These are phyloP conservation scores for Tupaia chinensis DNA, from an alignment of 2,113 vertebrate species.

Conservation along the genomic window DNA sequence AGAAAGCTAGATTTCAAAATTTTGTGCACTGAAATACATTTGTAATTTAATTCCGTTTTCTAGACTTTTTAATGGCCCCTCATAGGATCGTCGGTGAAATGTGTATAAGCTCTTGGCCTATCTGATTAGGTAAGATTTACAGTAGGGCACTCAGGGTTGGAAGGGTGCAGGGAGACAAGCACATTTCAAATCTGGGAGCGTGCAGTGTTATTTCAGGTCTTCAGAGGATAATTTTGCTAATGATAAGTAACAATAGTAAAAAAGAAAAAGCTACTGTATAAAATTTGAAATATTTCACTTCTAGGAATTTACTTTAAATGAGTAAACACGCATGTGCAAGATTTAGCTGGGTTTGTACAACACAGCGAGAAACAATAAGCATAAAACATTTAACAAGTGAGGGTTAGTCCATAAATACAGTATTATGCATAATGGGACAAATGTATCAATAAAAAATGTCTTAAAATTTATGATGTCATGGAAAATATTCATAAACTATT, in stretches of 20 bases:
- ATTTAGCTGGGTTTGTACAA: neutral
- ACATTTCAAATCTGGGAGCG: accelerated
- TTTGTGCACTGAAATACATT: too few species aligned
- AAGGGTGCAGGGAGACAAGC: neutral
- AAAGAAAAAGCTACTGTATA: neutral
- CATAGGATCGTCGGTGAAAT: neutral
- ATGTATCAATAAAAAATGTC: neutral
- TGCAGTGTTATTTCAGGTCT: neutral
- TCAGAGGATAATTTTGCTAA: neutral
- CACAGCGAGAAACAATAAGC: neutral
- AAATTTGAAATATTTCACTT: neutral
- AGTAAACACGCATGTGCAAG: neutral
- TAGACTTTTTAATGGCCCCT: too few species aligned
- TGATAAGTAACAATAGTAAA: neutral
- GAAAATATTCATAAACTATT: neutral
- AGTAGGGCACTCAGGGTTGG: too few species aligned
- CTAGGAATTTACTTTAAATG: neutral
- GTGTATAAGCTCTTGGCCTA: neutral
- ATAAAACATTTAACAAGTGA: neutral
- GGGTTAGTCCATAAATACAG: neutral
- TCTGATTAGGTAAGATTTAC: neutral
- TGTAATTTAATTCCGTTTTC: too few species aligned
- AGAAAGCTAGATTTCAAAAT: too few species aligned
- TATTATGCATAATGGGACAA: neutral
- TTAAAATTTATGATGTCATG: neutral